Evolutionary conservation across 2,113 vertebrate genomes (phyloP), one percentile per base, ranked within the genome.

Genomic region (Calonectris borealis): DNA sequence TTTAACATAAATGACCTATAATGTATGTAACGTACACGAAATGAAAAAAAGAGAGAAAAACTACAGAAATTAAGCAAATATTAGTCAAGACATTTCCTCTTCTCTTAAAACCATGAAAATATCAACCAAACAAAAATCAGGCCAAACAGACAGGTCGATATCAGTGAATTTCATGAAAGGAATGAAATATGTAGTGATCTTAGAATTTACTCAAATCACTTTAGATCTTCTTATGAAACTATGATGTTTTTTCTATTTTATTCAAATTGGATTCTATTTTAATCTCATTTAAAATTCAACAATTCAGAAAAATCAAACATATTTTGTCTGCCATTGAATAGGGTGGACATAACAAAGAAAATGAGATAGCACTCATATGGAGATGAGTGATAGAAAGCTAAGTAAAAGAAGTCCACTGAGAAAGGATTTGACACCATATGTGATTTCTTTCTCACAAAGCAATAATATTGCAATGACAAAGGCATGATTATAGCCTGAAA

Each of bases 281-380:
- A 1, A 88, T 64, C 77, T 84, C 44, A 61, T 89, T 82, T 78
- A 82, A 87, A 89, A 89, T 91, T 93, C 93, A 94, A 16, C 29
- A 79, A 10, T 89, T 95, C 80, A 58, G 52, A 78, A 91, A 93
- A 96, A 95, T 91, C 86, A 96, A 91, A 76, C 52, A 29, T 86
- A 86, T 96, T 94, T 89, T 95, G 70, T 95, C 78, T 94, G 65
- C 13, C 65, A 87, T 32, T 96, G 91, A 94, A 93, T 89, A 84
- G 68, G 26, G 27, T 48, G 31, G 66, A 68, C 73, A 94, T 93
- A 93, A 83, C 31, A 87, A 89, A 73, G 29, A 86, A 26, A 36
- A 75, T 73, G 69, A 87, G 73, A 36, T 25, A 60, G 48, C 16
- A 68, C 52, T 91, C 13, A 40, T 38, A 80, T 66, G 77, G 86